phyloP scores from a whole-genome alignment of 1,140 invertebrate genomes.

The Laupala kohalensis region DNA sequence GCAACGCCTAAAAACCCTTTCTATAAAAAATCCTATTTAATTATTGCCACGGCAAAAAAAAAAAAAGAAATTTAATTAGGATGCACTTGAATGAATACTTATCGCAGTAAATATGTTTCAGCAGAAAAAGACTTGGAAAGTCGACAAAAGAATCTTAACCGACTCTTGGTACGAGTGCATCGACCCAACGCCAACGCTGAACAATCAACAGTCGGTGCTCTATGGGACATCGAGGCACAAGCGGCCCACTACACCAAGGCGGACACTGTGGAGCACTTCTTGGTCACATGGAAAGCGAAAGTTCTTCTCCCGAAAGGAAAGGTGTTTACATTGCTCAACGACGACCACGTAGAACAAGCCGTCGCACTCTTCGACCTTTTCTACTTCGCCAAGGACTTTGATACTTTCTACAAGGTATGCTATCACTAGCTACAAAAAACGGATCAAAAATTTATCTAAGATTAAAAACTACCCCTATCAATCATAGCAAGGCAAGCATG shows the following conservation, averaged over 20 bases:
- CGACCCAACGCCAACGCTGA: conserved; percentile 35
- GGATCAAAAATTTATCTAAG: too few relatives aligned
- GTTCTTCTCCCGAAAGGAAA: conserved; percentile 39
- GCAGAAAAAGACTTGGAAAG: conserved; percentile 38
- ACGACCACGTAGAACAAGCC: conserved; percentile 44
- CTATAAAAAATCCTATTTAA: too few relatives aligned
- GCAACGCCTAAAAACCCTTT: too few relatives aligned
- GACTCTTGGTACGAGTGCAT: conserved; percentile 43
- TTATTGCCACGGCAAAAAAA: too few relatives aligned
- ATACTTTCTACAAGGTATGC: conserved; percentile 40
- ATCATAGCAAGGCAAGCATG: too few relatives aligned
- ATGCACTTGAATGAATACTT: too few relatives aligned
- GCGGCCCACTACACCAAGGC: conserved; percentile 31
- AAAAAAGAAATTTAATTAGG: too few relatives aligned
- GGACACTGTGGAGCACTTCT: conserved; percentile 41
- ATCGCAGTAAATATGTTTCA: too few relatives aligned
- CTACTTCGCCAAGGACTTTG: conserved; percentile 52
- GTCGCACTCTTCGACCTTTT: conserved; percentile 50
- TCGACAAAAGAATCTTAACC: conserved; percentile 44
- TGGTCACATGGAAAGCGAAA: conserved; percentile 37
- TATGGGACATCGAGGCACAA: conserved; percentile 37
- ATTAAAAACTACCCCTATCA: too few relatives aligned
- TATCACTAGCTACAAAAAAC: too few relatives aligned
- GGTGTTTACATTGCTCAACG: conserved; percentile 47
- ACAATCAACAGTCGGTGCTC: conserved; percentile 34